A percentile compares a stretch with the other conserved stretches of the same genome.
Conservation (phyloP, 2,113 vertebrate genomes). For the Xiphias gladius region DNA sequence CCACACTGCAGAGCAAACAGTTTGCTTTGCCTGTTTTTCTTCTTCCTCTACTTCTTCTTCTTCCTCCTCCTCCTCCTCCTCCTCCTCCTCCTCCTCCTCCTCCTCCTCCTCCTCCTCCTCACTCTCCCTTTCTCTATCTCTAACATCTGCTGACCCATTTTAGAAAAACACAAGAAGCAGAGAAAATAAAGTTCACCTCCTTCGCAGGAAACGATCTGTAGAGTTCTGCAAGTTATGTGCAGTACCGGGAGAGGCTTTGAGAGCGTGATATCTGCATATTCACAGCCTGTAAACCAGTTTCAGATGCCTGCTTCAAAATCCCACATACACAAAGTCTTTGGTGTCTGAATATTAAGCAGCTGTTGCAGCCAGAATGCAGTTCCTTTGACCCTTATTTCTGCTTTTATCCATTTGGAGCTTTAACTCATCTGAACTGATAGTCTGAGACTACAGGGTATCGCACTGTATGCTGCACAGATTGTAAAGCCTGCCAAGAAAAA, state of each 20-base stretch:
- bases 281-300: slow-evolving; percentile 24
- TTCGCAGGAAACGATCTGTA: slow-evolving; percentile 70
- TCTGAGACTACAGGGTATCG: neutral
- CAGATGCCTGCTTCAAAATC: slow-evolving; percentile 23
- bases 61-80: slow-evolving; percentile 38
- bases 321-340: slow-evolving; percentile 1
- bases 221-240: slow-evolving; percentile 43
- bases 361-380: slow-evolving; percentile 21
- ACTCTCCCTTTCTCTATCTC: slow-evolving; percentile 13
- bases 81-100: slow-evolving; percentile 18
- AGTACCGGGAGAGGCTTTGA: slow-evolving; percentile 26
- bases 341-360: slow-evolving; percentile 40
- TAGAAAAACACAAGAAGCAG: slow-evolving; percentile 74
- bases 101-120: slow-evolving; percentile 37
- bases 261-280: slow-evolving; percentile 28
- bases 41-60: slow-evolving; percentile 45
- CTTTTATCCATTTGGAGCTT: slow-evolving; percentile 2
- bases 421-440: neutral
- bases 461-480: neutral
- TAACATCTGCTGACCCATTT: slow-evolving; percentile 87
- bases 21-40: slow-evolving; percentile 79
- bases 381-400: slow-evolving; percentile 22
- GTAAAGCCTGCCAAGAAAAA: neutral
- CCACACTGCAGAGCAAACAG: slow-evolving; percentile 78
- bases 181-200: slow-evolving; percentile 74